Evolutionary conservation across 2,113 vertebrate genomes (phyloP).

Genomic region (Nibea coibor): DNA sequence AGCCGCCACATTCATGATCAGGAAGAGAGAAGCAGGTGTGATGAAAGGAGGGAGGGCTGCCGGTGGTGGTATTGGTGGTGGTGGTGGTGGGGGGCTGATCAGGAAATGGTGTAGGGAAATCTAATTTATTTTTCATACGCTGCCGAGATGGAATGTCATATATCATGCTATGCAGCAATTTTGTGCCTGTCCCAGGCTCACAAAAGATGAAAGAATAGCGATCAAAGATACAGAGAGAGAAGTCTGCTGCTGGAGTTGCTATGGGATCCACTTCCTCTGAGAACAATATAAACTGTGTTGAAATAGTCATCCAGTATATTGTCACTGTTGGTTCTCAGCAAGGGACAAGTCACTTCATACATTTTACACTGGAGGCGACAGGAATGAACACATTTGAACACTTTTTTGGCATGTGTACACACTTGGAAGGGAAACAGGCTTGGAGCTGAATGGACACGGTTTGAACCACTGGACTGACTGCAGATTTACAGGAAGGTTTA

Average conservation of each 20-base stretch:
- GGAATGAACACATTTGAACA: neutral
- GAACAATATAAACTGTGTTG: constrained; percentile 73
- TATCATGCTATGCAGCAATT: constrained; percentile 77
- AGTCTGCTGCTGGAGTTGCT: constrained; percentile 64
- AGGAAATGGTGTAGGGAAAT: constrained; percentile 78
- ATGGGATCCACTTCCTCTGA: constrained; percentile 56
- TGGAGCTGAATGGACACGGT: neutral
- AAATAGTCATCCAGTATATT: constrained; percentile 60
- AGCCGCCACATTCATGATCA: constrained; percentile 22
- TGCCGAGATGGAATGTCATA: constrained; percentile 76
- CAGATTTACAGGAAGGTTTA: too few relatives aligned
- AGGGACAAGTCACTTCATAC: constrained; percentile 43
- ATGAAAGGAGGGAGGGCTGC: constrained; percentile 39
- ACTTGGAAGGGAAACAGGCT: neutral
- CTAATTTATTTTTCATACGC: constrained; percentile 83
- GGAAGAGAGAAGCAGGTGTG: constrained; percentile 54
- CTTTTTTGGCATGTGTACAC: neutral
- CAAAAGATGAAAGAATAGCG: constrained; percentile 79
- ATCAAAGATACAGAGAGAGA: constrained; percentile 72
- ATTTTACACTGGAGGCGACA: neutral
- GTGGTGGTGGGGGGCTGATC: constrained; percentile 52
- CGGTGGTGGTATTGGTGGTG: neutral
- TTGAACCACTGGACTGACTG: neutral
- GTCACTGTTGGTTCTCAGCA: constrained; percentile 50
- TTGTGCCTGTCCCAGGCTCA: constrained; percentile 57